phyloP scores from a whole-genome alignment of 2,888 invertebrate species.

The Penaeus monodon region DNA sequence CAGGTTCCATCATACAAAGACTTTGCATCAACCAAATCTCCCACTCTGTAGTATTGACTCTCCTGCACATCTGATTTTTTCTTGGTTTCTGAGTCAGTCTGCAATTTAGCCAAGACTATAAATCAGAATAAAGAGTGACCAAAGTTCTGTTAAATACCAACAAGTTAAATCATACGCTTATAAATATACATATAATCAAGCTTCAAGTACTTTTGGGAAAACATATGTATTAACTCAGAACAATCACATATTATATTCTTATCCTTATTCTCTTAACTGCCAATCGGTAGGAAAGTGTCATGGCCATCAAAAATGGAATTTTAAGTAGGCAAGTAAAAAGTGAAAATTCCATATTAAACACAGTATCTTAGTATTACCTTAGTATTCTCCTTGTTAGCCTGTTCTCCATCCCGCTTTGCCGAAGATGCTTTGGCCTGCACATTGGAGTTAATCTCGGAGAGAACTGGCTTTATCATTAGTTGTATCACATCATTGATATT shows the following conservation, averaged over 20 bases:
- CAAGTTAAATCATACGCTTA: too few species aligned
- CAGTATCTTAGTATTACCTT: neutral
- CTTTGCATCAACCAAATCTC: constrained; percentile 79
- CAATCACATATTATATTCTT: too few species aligned
- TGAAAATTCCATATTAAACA: too few species aligned
- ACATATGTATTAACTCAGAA: too few species aligned
- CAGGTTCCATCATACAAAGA: constrained; percentile 78
- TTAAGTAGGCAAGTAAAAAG: too few species aligned
- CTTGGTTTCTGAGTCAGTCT: constrained; percentile 6
- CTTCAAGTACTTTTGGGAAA: too few species aligned
- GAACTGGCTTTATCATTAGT: constrained; percentile 73
- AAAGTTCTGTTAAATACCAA: too few species aligned
- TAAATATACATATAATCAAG: too few species aligned
- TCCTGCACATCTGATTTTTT: constrained; percentile 14
- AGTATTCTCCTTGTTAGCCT: constrained; percentile 59
- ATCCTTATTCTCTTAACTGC: too few species aligned
- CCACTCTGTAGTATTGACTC: constrained; percentile 68
- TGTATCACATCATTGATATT: constrained; percentile 83
- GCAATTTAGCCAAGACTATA: constrained; percentile 11
- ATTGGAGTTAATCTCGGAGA: constrained; percentile 47
- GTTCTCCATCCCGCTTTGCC: constrained; percentile 65
- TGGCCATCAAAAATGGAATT: too few species aligned
- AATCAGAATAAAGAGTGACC: neutral
- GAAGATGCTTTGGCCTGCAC: constrained; percentile 4
- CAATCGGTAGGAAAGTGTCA: too few species aligned